Conservation (phyloP, 2,113 vertebrate genomes). For the Otus sunia region DNA sequence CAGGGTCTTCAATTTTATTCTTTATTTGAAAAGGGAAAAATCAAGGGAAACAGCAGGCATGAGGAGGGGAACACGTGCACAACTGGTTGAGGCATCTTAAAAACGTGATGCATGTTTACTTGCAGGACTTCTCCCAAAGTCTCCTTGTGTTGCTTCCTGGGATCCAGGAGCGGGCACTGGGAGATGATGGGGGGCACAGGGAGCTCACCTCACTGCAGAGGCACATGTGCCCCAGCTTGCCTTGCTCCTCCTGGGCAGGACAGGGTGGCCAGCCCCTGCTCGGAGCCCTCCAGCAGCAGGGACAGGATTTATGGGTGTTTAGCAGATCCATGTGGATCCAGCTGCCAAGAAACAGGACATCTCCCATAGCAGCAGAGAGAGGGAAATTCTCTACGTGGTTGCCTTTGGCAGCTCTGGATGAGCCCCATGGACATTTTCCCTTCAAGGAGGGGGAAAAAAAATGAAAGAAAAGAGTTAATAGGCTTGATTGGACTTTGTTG, state of each 20-base stretch:
- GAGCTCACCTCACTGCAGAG: accelerated
- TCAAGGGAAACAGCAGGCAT: neutral
- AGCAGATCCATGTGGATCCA: accelerated
- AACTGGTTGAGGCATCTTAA: neutral
- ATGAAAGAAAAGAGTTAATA: slow-evolving; percentile 40
- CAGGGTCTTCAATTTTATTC: neutral
- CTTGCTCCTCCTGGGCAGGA: neutral
- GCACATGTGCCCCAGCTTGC: no score
- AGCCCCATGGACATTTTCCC: neutral
- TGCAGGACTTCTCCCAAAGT: neutral
- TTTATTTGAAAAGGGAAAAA: neutral
- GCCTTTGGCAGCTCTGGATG: neutral
- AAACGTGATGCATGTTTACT: neutral
- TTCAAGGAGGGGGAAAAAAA: neutral
- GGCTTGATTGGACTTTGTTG: slow-evolving; percentile 42
- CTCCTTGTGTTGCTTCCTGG: neutral
- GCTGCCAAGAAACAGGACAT: neutral
- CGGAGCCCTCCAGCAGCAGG: neutral
- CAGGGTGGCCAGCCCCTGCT: neutral
- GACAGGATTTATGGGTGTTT: neutral
- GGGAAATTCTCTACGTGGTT: neutral
- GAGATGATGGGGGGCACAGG: neutral
- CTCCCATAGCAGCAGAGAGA: neutral
- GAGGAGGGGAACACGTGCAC: accelerated
- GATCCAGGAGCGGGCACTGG: accelerated